phyloP scores from a whole-genome alignment of 2,888 invertebrate genomes.

The Coelinius sp. region DNA sequence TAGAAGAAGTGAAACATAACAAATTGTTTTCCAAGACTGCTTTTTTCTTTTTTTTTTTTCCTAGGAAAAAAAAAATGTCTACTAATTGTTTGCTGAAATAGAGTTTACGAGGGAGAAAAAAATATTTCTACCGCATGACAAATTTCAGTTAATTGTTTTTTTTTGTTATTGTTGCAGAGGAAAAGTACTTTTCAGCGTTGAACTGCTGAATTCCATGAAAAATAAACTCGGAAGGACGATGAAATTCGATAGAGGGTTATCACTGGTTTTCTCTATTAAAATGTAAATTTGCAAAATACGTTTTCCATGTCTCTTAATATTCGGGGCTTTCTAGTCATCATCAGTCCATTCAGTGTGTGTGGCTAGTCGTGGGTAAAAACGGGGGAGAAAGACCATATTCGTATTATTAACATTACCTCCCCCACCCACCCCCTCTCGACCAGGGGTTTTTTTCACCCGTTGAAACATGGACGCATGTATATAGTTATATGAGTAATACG shows the following conservation, averaged over 20 bases:
- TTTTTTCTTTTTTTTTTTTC: slow-evolving; percentile 6
- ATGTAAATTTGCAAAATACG: slow-evolving; percentile 46
- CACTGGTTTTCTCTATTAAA: slow-evolving; percentile 37
- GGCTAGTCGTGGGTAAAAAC: slow-evolving; percentile 2
- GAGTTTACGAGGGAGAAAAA: background rate
- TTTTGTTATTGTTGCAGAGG: background rate
- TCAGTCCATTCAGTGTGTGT: background rate
- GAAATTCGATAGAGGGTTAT: slow-evolving; percentile 31
- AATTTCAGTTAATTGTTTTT: slow-evolving; percentile 12
- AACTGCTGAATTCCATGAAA: background rate
- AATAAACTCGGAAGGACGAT: background rate
- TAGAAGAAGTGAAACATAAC: slow-evolving; percentile 35
- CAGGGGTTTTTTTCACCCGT: background rate
- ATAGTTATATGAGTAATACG: background rate
- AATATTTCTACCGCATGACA: background rate
- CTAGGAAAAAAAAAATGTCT: background rate
- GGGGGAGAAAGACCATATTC: slow-evolving; percentile 46
- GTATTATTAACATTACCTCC: slow-evolving; percentile 31
- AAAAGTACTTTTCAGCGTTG: background rate
- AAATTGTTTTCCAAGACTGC: slow-evolving; percentile 23
- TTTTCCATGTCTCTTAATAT: slow-evolving; percentile 43
- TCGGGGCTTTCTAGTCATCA: slow-evolving; percentile 20
- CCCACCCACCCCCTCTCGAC: background rate
- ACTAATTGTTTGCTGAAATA: background rate
- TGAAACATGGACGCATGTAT: background rate